Evolutionary conservation across 23 tunicate species (phyloP).

Genomic region (Diplosoma virens): DNA sequence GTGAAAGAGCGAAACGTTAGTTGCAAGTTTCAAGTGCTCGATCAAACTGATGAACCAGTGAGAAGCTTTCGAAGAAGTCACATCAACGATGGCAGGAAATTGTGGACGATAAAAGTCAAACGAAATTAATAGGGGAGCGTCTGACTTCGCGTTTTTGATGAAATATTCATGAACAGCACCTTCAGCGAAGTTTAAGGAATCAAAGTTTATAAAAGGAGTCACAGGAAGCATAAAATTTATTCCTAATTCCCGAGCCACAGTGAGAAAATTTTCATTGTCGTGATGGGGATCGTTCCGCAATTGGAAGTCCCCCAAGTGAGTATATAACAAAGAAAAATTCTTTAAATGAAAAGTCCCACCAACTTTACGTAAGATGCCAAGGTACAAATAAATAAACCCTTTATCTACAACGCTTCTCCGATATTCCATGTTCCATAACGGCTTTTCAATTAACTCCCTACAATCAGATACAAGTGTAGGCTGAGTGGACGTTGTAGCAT

Average conservation of each 20-base stretch:
- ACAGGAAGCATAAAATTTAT: slow-evolving; percentile 44
- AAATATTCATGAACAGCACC: slow-evolving; percentile 25
- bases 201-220: slow-evolving; percentile 62
- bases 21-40: background rate
- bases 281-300: slow-evolving; percentile 21
- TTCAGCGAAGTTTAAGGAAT: slow-evolving; percentile 30
- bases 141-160: background rate
- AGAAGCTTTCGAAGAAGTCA: slow-evolving; percentile 32
- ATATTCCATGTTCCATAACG: slow-evolving; percentile 55
- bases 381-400: background rate
- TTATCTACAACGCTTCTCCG: background rate
- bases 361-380: slow-evolving; percentile 1
- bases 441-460: slow-evolving; percentile 28
- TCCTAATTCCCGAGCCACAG: slow-evolving; percentile 3
- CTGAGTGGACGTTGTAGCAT: background rate
- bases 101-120: background rate
- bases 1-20: slow-evolving; percentile 25
- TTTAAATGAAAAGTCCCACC: slow-evolving; percentile 49
- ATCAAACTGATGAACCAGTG: slow-evolving; percentile 33
- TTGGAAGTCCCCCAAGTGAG: slow-evolving; percentile 39
- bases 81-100: slow-evolving; percentile 55
- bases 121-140: slow-evolving; percentile 39
- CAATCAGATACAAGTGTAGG: slow-evolving; percentile 3
- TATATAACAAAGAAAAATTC: slow-evolving; percentile 25
- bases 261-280: background rate